These are phyloP conservation scores for Ammospiza maritima DNA, from an alignment of 2,797 vertebrate species.

Conservation along the genomic window DNA sequence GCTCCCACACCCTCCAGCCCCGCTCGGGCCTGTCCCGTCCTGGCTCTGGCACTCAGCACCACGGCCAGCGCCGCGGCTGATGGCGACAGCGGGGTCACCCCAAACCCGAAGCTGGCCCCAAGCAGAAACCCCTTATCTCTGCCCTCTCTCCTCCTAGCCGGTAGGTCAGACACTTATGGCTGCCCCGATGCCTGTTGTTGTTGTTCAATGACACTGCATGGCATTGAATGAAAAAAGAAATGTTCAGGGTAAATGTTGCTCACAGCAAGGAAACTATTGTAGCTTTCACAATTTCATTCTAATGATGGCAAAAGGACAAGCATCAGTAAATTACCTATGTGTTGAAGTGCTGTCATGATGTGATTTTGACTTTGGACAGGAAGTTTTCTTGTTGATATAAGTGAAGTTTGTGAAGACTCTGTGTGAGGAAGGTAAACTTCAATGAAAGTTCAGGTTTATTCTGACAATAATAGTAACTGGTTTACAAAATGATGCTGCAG, in stretches of 20 bases:
- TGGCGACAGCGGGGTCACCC: rapidly evolving
- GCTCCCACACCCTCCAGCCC: rapidly evolving
- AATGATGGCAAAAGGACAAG: not conserved
- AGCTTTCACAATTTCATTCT: not conserved
- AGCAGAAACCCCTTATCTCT: rapidly evolving
- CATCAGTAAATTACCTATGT: not conserved
- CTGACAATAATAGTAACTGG: not conserved
- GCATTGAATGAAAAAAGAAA: rapidly evolving
- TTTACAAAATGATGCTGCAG: not conserved
- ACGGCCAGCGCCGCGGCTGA: not conserved
- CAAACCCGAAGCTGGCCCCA: rapidly evolving
- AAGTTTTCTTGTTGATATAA: not conserved
- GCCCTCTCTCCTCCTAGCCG: not conserved
- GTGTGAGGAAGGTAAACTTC: not conserved
- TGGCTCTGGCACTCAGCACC: not conserved
- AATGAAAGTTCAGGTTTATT: not conserved
- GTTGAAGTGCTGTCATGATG: too few relatives aligned
- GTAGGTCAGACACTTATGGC: not conserved
- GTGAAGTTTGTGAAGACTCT: not conserved
- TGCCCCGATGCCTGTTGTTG: not conserved
- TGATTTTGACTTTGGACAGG: not conserved
- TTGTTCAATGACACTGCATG: not conserved
- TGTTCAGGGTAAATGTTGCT: not conserved
- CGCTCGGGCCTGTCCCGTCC: rapidly evolving
- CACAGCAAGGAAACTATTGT: not conserved